A percentile compares a stretch with the other conserved stretches of the same genome.
These are phyloP conservation scores for Caiman crocodilus DNA, from an alignment of 2,797 vertebrate genomes.

Conservation along the genomic window DNA sequence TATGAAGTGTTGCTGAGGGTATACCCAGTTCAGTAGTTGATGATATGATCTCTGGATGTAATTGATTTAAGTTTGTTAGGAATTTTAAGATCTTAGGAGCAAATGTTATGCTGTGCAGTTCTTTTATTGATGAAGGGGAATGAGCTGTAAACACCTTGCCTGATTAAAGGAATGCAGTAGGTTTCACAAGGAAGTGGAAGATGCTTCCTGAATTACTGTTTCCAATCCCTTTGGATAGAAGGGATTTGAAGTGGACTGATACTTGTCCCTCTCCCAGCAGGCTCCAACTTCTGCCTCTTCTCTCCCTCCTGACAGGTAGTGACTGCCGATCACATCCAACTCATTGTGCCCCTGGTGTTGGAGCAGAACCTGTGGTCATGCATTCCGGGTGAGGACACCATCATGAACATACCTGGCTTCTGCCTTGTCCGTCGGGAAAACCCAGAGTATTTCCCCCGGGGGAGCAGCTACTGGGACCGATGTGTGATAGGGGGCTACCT, in stretches of 20 bases:
- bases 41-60: slow-evolving; percentile 2
- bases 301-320: slow-evolving; percentile 87
- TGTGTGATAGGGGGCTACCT: slow-evolving; percentile 98
- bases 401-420: slow-evolving; percentile 97
- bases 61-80: background rate
- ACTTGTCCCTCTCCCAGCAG: too few species aligned
- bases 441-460: slow-evolving; percentile 95
- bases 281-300: slow-evolving; percentile 26
- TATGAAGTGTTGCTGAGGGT: background rate
- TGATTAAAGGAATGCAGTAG: slow-evolving; percentile 18
- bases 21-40: background rate
- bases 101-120: background rate
- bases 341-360: slow-evolving; percentile 94
- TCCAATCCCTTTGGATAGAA: slow-evolving; percentile 11
- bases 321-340: slow-evolving; percentile 96
- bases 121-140: background rate
- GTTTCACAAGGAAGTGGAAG: background rate
- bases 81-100: background rate
- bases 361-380: slow-evolving; percentile 98
- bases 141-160: background rate
- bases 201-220: background rate
- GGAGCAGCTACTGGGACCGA: slow-evolving; percentile 99
- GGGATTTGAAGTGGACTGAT: background rate
- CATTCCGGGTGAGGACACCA: slow-evolving; percentile 96
- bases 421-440: slow-evolving; percentile 96